Base-by-base conservation (phyloP, 2,888 invertebrate species). In the Aporophyla nigra region DNA sequence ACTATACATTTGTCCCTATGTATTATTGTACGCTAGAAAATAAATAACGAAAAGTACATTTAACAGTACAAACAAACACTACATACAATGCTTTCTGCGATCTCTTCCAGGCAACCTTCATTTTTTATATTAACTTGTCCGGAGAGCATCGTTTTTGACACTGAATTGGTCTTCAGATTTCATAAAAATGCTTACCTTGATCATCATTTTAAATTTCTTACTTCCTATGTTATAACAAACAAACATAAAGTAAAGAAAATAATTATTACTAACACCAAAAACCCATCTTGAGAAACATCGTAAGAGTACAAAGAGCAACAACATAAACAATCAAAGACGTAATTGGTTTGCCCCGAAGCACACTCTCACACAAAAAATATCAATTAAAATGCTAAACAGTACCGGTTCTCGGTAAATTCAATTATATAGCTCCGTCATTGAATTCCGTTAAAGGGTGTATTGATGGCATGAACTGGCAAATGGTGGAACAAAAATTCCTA, bases 381-480 rank as follows among this genome's bases (percentile, higher is more conserved):
- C 80, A 85, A 85, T 85, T 85, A 83, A 77, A 74, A 85, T 80
- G 86, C 66, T 73, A 85, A 86, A 74, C 74, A 77, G 73, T 59
- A 53, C 67, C n/a, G 40, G 59, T 69, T 72, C 62, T 27, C 9
- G 2, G 43, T 67, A 72, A 77, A 85, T 75, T 75, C 62, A 71
- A 80, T 85, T 85, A 83, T 76, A 56, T 69, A 1, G 49, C 51
- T 5, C 63, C 46, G 43, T 59, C 73, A 14, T 74, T n/a, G 66
- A 73, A 51, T 65, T 83, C 61, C 19, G n/a, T 12, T 72, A 62
- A 33, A 58, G 56, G 51, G 33, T 49, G 46, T 16, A 7, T 59
- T 10, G 54, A 46, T 53, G 62, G 10, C 24, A 40, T 56, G 27
- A 65, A 77, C 5, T 33, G n/a, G 6, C 10, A 27, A 51, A 27